phyloP scores from a whole-genome alignment of 2,113 vertebrate species.

The Cheilinus undulatus region DNA sequence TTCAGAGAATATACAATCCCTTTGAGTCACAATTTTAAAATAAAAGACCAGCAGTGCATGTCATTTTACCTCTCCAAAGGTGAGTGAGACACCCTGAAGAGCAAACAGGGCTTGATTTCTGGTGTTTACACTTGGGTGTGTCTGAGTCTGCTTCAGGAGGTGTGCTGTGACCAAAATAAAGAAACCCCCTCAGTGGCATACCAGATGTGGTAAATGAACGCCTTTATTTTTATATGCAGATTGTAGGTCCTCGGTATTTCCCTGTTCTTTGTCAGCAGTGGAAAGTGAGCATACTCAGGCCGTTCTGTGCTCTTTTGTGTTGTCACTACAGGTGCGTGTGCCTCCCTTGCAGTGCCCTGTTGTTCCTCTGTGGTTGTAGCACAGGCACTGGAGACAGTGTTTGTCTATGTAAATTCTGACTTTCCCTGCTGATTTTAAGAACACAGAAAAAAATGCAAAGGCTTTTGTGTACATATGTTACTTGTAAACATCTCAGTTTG shows the following conservation, averaged over 20 bases:
- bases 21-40: conserved; percentile 16
- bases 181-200: conserved; percentile 27
- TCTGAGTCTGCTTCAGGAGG: conserved; percentile 50
- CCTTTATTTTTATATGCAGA: conserved; percentile 38
- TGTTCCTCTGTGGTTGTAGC: conserved; percentile 30
- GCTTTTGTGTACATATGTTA: conserved; percentile 4
- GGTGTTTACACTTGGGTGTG: conserved; percentile 39
- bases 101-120: conserved; percentile 47
- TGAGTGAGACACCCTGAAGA: conserved; percentile 50
- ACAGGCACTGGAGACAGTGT: background rate
- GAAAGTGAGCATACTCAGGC: conserved; percentile 4
- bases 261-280: conserved; percentile 46
- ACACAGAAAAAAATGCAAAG: background rate
- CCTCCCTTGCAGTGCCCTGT: conserved; percentile 13
- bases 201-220: conserved; percentile 41
- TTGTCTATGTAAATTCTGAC: conserved; percentile 31
- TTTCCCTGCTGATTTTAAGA: conserved; percentile 34
- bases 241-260: conserved; percentile 27
- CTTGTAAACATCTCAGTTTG: conserved; percentile 7
- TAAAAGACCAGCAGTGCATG: conserved; percentile 48
- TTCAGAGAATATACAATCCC: conserved; percentile 56
- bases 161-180: conserved; percentile 25
- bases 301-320: conserved; percentile 13
- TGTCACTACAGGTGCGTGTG: background rate
- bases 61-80: conserved; percentile 60